Evolutionary conservation across 2,797 vertebrate species (phyloP).

Genomic region (Cuculus canorus): DNA sequence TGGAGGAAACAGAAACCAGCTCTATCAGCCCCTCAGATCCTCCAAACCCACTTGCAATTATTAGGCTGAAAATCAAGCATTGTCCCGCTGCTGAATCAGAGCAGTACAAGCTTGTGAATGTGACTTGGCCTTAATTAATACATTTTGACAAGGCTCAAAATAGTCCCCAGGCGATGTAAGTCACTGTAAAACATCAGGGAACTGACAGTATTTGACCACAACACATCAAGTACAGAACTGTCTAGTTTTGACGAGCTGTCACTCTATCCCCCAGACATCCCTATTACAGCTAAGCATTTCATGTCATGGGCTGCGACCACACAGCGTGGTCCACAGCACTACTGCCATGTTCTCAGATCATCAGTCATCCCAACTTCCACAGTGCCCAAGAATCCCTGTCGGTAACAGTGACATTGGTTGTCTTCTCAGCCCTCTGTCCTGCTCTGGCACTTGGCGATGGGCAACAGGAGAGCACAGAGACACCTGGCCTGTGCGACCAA

Average conservation of each 20-base stretch:
- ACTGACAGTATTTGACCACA: slow-evolving; percentile 33
- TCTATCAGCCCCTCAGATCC: background rate
- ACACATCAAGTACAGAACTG: slow-evolving; percentile 18
- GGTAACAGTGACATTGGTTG: background rate
- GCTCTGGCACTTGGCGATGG: accelerated
- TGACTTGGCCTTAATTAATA: slow-evolving; percentile 34
- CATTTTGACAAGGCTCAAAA: slow-evolving; percentile 54
- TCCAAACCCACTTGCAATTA: slow-evolving; percentile 21
- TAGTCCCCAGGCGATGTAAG: background rate
- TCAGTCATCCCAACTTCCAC: background rate
- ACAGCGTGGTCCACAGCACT: accelerated
- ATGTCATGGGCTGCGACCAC: background rate
- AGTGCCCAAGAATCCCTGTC: accelerated
- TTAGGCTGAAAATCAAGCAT: background rate
- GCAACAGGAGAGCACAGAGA: background rate
- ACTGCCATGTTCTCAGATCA: background rate
- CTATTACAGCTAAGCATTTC: background rate
- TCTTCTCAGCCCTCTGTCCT: background rate
- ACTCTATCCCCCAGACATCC: background rate
- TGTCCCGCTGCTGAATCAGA: slow-evolving; percentile 39
- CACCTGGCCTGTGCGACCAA: accelerated
- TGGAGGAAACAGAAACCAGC: background rate
- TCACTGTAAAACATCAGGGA: slow-evolving; percentile 5
- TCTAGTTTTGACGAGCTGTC: background rate
- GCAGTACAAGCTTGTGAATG: slow-evolving; percentile 8